phyloP scores from a whole-genome alignment of 2,888 invertebrate genomes.

The Sympetrum striolatum region DNA sequence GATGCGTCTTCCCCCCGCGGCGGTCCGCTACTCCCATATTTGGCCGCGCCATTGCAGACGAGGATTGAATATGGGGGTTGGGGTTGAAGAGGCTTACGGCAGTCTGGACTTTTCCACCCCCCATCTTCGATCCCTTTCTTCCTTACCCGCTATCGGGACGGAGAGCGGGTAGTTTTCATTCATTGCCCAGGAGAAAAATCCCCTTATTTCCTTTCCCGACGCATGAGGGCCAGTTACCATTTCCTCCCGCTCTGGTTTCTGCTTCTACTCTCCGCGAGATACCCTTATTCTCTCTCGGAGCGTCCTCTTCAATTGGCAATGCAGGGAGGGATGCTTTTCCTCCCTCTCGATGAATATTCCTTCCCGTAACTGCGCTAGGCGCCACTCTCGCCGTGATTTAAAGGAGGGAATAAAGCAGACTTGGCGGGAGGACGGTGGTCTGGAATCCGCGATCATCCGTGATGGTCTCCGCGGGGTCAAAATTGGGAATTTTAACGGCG shows the following conservation, averaged over 20 bases:
- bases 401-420: neutral
- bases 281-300: neutral
- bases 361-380: neutral
- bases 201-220: neutral
- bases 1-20: neutral
- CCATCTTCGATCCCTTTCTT: neutral
- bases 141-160: neutral
- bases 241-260: neutral
- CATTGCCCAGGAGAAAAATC: neutral
- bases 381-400: neutral
- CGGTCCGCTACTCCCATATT: neutral
- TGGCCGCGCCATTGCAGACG: neutral
- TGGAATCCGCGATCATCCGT: neutral
- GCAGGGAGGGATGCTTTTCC: neutral
- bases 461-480: neutral
- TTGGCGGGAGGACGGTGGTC: neutral
- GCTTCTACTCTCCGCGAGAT: neutral
- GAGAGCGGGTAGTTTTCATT: neutral
- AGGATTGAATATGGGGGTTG: neutral
- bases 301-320: neutral
- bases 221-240: neutral
- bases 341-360: neutral
- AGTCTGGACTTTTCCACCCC: neutral
- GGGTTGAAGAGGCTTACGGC: neutral
- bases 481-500: neutral